phyloP scores from a whole-genome alignment of 2,888 invertebrate species.

The Drosophila heteroneura region DNA sequence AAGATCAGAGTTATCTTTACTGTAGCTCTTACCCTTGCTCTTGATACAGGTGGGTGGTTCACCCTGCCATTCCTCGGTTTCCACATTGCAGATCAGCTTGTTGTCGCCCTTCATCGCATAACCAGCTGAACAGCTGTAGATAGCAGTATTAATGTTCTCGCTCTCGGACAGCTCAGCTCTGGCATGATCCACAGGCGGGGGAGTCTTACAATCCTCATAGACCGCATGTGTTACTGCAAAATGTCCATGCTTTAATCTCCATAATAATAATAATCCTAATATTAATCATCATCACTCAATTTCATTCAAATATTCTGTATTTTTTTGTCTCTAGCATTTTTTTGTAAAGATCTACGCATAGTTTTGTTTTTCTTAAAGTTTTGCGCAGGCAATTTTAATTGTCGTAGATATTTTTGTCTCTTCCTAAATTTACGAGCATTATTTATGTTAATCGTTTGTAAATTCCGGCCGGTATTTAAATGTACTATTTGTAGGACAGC shows the following conservation, averaged over 20 bases:
- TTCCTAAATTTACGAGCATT: constrained; percentile 58
- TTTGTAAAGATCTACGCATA: constrained; percentile 24
- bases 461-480: constrained; percentile 74
- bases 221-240: constrained; percentile 43
- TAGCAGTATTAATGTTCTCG: constrained; percentile 81
- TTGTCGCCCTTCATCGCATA: constrained; percentile 78
- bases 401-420: constrained; percentile 48
- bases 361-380: constrained; percentile 24
- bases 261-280: not conserved
- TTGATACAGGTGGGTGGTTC: constrained; percentile 82
- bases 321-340: constrained; percentile 10
- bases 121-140: constrained; percentile 81
- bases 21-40: constrained; percentile 35
- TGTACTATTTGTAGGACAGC: constrained; percentile 45
- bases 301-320: not conserved
- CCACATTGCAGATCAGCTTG: constrained; percentile 80
- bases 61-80: constrained; percentile 83
- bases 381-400: constrained; percentile 62
- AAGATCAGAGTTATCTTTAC: too few species aligned
- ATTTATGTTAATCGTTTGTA: constrained; percentile 56
- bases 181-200: constrained; percentile 81
- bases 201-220: constrained; percentile 82
- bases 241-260: not conserved
- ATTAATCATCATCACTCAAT: not conserved
- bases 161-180: constrained; percentile 67